Conservation (phyloP, 2,888 invertebrate genomes). For the Spisula solida region DNA sequence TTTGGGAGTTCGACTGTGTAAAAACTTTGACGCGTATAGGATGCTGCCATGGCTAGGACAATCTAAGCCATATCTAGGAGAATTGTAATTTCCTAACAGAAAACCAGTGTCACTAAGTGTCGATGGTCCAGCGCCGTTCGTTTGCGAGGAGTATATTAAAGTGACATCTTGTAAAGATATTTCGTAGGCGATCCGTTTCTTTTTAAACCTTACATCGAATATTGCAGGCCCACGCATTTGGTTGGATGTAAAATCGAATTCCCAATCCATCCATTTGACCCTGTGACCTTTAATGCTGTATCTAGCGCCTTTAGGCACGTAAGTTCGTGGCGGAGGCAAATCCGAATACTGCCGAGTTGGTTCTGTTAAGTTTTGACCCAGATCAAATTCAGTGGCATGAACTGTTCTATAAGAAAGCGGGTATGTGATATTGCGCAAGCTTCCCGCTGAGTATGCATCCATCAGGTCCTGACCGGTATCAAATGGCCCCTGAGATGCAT, state of each 20-base stretch:
- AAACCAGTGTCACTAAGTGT: slow-evolving; percentile 70
- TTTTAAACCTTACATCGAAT: slow-evolving; percentile 73
- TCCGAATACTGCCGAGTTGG: slow-evolving; percentile 65
- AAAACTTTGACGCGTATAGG: slow-evolving; percentile 53
- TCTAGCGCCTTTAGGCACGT: slow-evolving; percentile 73
- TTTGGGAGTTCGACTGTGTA: slow-evolving; percentile 41
- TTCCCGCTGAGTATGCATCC: slow-evolving; percentile 58
- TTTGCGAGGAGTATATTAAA: slow-evolving; percentile 73
- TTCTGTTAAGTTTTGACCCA: slow-evolving; percentile 42
- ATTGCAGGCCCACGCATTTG: slow-evolving; percentile 70
- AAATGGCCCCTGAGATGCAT: slow-evolving; percentile 73
- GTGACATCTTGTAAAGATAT: slow-evolving; percentile 76
- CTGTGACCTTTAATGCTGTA: slow-evolving; percentile 73
- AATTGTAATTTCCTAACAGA: slow-evolving; percentile 68
- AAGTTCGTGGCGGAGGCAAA: slow-evolving; percentile 72
- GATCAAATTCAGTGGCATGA: slow-evolving; percentile 44
- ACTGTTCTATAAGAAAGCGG: slow-evolving; percentile 53
- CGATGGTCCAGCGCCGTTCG: slow-evolving; percentile 72
- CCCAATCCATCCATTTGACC: slow-evolving; percentile 79
- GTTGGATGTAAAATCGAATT: slow-evolving; percentile 72
- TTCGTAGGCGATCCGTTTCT: slow-evolving; percentile 77
- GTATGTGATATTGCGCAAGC: slow-evolving; percentile 62
- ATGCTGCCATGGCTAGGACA: slow-evolving; percentile 74
- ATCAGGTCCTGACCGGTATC: slow-evolving; percentile 55
- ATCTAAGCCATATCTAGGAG: slow-evolving; percentile 72